Evolutionary conservation across 2,113 vertebrate genomes (phyloP).

Genomic region (Machaerirhynchus nigripectus): DNA sequence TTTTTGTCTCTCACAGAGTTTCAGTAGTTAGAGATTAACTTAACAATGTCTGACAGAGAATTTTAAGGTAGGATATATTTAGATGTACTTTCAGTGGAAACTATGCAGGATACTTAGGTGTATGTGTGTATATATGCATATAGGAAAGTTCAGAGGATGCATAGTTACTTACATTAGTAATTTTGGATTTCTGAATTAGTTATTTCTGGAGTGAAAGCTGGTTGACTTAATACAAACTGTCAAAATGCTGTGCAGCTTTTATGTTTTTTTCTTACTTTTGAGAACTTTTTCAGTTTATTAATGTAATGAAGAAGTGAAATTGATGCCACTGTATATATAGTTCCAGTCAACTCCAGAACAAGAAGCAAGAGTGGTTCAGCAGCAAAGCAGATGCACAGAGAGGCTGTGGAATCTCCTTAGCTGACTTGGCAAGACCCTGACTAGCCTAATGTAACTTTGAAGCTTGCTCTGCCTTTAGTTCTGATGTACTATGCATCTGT

Average conservation of each 20-base stretch:
- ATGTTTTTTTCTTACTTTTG: neutral
- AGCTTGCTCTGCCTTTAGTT: neutral
- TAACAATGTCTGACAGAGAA: neutral
- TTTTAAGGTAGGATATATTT: neutral
- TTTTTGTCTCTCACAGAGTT: neutral
- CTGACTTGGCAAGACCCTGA: neutral
- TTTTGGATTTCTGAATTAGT: neutral
- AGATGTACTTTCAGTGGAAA: neutral
- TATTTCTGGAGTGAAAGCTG: neutral
- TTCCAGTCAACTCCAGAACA: neutral
- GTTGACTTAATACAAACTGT: neutral
- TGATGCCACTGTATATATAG: neutral
- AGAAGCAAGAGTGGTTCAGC: neutral
- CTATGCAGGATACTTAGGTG: neutral
- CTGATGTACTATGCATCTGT: neutral
- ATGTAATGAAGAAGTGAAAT: neutral
- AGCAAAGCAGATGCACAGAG: neutral
- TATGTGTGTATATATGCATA: neutral
- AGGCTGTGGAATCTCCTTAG: neutral
- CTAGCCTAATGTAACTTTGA: neutral
- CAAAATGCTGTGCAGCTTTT: neutral
- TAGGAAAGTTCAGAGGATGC: neutral
- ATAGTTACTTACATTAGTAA: neutral
- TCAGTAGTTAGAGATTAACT: neutral
- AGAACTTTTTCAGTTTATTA: neutral